These are phyloP conservation scores for Cettia cetti DNA, from an alignment of 2,113 vertebrate species.

Conservation along the genomic window DNA sequence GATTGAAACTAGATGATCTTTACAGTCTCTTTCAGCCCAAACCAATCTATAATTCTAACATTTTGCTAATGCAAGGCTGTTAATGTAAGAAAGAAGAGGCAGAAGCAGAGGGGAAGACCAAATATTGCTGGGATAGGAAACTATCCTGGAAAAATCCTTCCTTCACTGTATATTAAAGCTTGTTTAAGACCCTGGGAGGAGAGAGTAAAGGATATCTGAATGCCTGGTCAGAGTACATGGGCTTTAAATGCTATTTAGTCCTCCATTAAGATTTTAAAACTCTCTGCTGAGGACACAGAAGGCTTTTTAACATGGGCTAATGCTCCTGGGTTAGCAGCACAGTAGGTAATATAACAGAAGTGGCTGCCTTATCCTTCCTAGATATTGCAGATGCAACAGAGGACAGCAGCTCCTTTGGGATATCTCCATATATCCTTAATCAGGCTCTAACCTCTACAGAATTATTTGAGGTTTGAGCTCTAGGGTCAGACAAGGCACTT, in stretches of 20 bases:
- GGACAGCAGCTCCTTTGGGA: neutral
- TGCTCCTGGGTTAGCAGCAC: neutral
- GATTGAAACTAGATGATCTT: neutral
- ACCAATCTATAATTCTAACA: neutral
- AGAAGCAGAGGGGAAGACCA: neutral
- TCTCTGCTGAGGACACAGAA: neutral
- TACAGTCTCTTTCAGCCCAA: neutral
- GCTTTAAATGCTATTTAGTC: neutral
- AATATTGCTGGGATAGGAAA: neutral
- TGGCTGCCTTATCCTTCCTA: neutral
- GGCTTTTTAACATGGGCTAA: neutral
- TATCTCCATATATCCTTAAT: neutral
- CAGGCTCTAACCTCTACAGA: neutral
- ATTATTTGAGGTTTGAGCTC: neutral
- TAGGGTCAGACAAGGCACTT: neutral
- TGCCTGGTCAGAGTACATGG: neutral
- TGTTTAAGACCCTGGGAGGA: neutral
- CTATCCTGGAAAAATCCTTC: neutral
- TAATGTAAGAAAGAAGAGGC: neutral
- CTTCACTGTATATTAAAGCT: neutral
- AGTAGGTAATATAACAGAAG: neutral
- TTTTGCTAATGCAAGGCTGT: neutral
- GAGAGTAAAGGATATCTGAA: neutral
- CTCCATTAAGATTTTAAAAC: neutral
- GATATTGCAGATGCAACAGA: neutral